Percentiles rank a stretch among this genome's conserved stretches.
Conservation (phyloP, 2,888 invertebrate species). For the Eudemis profundana region DNA sequence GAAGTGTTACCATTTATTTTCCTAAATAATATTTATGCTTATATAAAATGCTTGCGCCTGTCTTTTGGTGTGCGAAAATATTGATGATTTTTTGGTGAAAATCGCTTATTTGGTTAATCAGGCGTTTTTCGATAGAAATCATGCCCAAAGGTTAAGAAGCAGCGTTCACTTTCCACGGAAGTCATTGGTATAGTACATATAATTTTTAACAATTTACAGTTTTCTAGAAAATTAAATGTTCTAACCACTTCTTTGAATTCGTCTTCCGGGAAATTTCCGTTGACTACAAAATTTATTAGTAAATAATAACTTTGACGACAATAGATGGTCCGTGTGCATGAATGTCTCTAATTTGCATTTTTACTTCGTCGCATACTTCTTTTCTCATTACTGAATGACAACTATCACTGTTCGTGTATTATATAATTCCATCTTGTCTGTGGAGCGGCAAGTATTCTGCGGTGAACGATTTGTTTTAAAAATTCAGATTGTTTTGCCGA, state of each 20-base stretch:
- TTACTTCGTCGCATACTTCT: conserved; percentile 32
- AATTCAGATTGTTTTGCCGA: conserved; percentile 24
- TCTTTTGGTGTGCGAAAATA: not conserved
- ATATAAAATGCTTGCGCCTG: conserved; percentile 6
- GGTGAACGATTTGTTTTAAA: conserved; percentile 20
- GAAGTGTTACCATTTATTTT: not conserved
- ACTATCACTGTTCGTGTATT: conserved; percentile 36
- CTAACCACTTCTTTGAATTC: conserved; percentile 9
- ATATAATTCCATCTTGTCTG: conserved; percentile 40
- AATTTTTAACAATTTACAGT: not conserved
- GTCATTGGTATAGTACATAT: conserved; percentile 21
- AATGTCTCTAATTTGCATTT: conserved; percentile 18
- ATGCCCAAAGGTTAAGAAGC: conserved; percentile 8
- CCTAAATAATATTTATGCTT: not conserved
- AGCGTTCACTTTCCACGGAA: conserved; percentile 18
- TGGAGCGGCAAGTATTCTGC: conserved; percentile 24
- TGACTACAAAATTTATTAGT: conserved; percentile 8
- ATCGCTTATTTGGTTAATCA: not conserved
- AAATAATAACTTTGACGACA: conserved; percentile 7
- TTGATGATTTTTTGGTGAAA: conserved; percentile 3
- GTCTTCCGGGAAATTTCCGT: not conserved
- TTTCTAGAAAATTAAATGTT: not conserved
- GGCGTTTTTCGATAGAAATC: conserved; percentile 6
- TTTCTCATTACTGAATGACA: conserved; percentile 27
- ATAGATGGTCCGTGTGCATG: not conserved